Conservation (phyloP, 1,140 invertebrate species). For the Chymomyza costata region DNA sequence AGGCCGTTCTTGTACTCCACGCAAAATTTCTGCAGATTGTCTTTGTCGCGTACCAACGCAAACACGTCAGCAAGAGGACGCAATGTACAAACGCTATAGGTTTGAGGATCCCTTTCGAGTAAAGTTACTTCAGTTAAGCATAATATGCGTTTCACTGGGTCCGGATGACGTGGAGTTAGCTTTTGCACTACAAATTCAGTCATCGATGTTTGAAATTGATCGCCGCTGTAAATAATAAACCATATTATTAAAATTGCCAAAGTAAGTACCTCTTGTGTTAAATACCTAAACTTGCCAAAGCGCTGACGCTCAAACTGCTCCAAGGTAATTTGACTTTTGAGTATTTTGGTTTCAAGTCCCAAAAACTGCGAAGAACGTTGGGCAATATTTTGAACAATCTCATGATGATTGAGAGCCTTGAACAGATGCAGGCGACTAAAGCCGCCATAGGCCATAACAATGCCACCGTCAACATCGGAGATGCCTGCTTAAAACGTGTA, state of each 20-base stretch:
- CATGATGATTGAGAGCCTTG: constrained; percentile 87
- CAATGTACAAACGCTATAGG: constrained; percentile 91
- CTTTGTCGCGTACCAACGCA: constrained; percentile 90
- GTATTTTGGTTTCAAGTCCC: constrained; percentile 88
- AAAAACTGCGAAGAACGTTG: constrained; percentile 87
- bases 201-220: constrained; percentile 92
- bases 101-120: constrained; percentile 96
- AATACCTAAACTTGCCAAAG: constrained; percentile 93
- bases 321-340: constrained; percentile 87
- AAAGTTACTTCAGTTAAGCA: constrained; percentile 97
- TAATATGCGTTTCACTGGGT: constrained; percentile 89
- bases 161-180: constrained; percentile 84
- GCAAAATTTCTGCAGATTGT: constrained; percentile 94
- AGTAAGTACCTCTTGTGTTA: neutral
- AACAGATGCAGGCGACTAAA: constrained; percentile 94
- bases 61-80: constrained; percentile 93
- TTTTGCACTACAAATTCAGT: constrained; percentile 96
- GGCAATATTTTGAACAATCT: constrained; percentile 89
- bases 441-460: constrained; percentile 91
- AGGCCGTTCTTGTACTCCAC: constrained; percentile 97
- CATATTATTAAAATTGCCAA: constrained; percentile 7
- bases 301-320: constrained; percentile 90
- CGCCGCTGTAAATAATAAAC: constrained; percentile 79
- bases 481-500: constrained; percentile 77
- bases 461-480: constrained; percentile 85